Evolutionary conservation across 2,888 invertebrate species (phyloP).

Genomic region (Eristalis pertinax): DNA sequence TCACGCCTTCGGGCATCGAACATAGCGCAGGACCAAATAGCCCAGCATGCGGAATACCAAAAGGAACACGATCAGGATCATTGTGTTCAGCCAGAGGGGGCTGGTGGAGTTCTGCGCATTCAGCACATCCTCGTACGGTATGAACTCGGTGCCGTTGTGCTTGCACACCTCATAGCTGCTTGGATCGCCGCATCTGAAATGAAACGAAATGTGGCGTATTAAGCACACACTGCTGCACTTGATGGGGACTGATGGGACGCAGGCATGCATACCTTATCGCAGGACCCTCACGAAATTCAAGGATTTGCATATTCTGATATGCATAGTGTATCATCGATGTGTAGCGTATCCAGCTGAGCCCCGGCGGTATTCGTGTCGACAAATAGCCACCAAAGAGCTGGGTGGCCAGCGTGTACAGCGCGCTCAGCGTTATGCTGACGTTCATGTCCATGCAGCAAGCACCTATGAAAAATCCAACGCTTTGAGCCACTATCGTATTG

Average conservation of each 20-base stretch:
- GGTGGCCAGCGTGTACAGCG: slow-evolving; percentile 88
- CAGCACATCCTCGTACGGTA: slow-evolving; percentile 86
- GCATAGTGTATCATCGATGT: slow-evolving; percentile 90
- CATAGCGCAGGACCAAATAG: slow-evolving; percentile 87
- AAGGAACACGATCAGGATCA: slow-evolving; percentile 87
- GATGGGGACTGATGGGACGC: too few relatives aligned
- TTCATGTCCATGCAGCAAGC: slow-evolving; percentile 90
- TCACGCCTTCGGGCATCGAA: slow-evolving; percentile 85
- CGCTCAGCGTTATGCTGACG: slow-evolving; percentile 89
- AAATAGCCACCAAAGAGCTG: slow-evolving; percentile 89
- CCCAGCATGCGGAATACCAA: slow-evolving; percentile 87
- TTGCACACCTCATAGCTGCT: slow-evolving; percentile 86
- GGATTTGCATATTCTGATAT: slow-evolving; percentile 90
- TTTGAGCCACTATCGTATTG: slow-evolving; percentile 89
- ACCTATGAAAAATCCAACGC: slow-evolving; percentile 90
- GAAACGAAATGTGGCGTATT: too few relatives aligned
- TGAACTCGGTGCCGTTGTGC: slow-evolving; percentile 82
- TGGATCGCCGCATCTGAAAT: slow-evolving; percentile 85
- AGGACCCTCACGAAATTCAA: slow-evolving; percentile 88
- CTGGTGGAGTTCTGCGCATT: slow-evolving; percentile 85
- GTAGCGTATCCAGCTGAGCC: slow-evolving; percentile 89
- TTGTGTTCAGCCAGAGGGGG: slow-evolving; percentile 88
- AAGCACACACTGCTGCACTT: too few relatives aligned
- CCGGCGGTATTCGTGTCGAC: slow-evolving; percentile 87
- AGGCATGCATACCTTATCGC: slow-evolving; percentile 86